These are phyloP conservation scores for Montipora sp. DNA, from an alignment of 64 coral and sea anemone genomes.

Conservation along the genomic window DNA sequence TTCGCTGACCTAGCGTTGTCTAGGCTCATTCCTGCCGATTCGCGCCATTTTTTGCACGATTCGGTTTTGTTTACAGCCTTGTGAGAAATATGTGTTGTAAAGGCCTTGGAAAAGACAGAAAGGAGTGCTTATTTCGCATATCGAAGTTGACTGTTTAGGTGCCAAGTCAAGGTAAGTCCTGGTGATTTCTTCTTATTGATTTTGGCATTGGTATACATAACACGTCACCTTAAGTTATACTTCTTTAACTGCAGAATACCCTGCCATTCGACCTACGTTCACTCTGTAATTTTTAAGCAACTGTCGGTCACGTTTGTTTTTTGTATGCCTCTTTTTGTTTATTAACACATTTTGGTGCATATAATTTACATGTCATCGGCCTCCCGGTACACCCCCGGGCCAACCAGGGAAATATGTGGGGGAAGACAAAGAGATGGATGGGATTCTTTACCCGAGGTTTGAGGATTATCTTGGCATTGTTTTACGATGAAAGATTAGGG, in stretches of 20 bases:
- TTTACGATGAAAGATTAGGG: constrained; percentile 4
- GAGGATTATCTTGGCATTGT: not conserved
- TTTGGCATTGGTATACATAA: too few species aligned
- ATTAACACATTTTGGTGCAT: not conserved
- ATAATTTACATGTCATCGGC: not conserved
- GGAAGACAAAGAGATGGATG: constrained; percentile 10
- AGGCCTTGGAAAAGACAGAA: not conserved
- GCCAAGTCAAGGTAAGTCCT: too few species aligned
- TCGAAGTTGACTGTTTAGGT: too few species aligned
- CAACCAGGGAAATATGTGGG: not conserved
- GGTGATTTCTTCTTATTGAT: too few species aligned
- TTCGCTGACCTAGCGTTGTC: not conserved
- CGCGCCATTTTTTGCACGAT: constrained; percentile 6
- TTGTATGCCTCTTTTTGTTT: not conserved
- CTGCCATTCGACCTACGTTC: not conserved
- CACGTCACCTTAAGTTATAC: too few species aligned
- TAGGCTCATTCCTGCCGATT: not conserved
- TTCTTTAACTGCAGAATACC: not conserved
- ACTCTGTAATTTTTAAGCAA: not conserved
- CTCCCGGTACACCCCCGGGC: not conserved
- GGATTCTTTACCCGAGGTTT: constrained; percentile 9
- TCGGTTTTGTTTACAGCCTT: not conserved
- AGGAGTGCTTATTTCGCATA: too few species aligned
- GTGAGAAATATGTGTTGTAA: not conserved
- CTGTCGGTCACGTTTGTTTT: not conserved